Percentiles rank a stretch among this genome's conserved stretches.
Conservation (phyloP, 1,140 invertebrate genomes). For the Thaumatotibia leucotreta region DNA sequence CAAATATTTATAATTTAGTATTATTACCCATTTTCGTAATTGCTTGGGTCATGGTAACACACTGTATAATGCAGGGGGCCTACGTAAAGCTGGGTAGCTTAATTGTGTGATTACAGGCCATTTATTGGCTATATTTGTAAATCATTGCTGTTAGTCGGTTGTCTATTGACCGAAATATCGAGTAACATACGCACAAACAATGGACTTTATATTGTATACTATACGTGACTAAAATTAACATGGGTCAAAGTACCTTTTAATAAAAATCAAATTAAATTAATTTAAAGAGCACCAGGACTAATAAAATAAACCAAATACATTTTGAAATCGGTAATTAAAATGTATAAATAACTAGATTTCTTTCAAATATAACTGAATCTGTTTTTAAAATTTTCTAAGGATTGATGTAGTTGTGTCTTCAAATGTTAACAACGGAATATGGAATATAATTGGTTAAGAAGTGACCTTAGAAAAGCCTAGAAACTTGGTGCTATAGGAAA, state of each 20-base stretch:
- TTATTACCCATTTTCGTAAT: too few species aligned
- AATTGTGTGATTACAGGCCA: not conserved
- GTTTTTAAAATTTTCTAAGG: too few species aligned
- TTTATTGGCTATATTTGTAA: not conserved
- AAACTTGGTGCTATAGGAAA: not conserved
- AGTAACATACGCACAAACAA: not conserved
- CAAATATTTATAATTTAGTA: too few species aligned
- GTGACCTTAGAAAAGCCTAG: not conserved
- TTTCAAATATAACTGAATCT: too few species aligned
- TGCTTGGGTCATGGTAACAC: too few species aligned
- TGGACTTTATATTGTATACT: too few species aligned
- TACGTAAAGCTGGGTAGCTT: not conserved
- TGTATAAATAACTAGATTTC: too few species aligned
- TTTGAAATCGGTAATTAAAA: too few species aligned
- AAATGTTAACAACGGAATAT: not conserved
- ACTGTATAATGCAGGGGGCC: not conserved
- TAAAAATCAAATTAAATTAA: too few species aligned
- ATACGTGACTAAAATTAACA: not conserved
- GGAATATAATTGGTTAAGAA: not conserved
- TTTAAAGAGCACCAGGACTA: too few species aligned
- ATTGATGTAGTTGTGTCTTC: not conserved
- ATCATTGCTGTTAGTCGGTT: not conserved
- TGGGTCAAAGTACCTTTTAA: too few species aligned
- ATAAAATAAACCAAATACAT: too few species aligned
- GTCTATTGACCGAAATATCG: not conserved